Evolutionary conservation across 2,888 invertebrate species (phyloP).

Genomic region (Achlya flavicornis): DNA sequence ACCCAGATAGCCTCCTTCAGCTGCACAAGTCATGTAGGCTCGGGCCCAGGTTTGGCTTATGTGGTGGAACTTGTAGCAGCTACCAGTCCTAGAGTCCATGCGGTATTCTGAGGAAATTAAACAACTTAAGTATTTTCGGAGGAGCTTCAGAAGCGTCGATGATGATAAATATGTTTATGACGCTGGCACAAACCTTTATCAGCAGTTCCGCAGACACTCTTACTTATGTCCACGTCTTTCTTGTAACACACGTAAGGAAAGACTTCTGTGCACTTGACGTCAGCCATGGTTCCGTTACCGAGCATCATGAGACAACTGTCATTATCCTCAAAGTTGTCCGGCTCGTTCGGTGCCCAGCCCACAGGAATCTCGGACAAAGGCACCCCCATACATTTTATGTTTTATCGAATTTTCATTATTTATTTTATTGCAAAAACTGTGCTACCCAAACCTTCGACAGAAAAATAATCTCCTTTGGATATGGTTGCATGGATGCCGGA

Average conservation of each 20-base stretch:
- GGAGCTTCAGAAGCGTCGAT: too few relatives aligned
- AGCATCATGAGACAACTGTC: conserved; percentile 36
- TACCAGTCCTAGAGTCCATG: conserved; percentile 29
- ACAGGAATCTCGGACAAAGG: conserved; percentile 35
- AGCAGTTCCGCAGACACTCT: conserved; percentile 36
- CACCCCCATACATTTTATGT: conserved; percentile 25
- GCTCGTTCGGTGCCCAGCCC: conserved; percentile 40
- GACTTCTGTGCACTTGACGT: conserved; percentile 31
- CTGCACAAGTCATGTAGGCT: conserved; percentile 31
- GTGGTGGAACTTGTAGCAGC: conserved; percentile 42
- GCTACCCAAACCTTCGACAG: background rate
- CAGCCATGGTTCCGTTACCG: conserved; percentile 31
- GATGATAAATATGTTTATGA: too few relatives aligned
- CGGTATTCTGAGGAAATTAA: conserved; percentile 22
- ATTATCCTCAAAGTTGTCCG: conserved; percentile 36
- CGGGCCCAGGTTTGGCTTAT: conserved; percentile 28
- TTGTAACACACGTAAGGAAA: conserved; percentile 42
- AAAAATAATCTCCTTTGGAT: background rate
- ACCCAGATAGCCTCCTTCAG: background rate
- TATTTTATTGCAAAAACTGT: too few relatives aligned
- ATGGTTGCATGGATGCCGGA: background rate
- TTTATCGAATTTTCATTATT: too few relatives aligned
- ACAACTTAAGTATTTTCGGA: too few relatives aligned
- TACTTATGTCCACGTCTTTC: conserved; percentile 16
- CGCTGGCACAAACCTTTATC: conserved; percentile 31